These are phyloP conservation scores for Melanerpes formicivorus DNA, from an alignment of 2,113 vertebrate species.

Conservation along the genomic window DNA sequence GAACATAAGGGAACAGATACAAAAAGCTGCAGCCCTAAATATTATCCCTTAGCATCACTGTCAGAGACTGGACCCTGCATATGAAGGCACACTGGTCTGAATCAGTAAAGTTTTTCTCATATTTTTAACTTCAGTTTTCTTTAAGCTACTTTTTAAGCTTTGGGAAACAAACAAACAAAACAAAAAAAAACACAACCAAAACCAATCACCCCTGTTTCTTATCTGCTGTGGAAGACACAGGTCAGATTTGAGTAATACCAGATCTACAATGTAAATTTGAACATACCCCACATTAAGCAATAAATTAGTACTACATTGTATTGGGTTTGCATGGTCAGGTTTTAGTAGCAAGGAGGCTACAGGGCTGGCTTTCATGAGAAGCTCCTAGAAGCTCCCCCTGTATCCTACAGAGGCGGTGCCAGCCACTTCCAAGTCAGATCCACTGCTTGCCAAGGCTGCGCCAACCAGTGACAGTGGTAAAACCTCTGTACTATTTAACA, in stretches of 20 bases:
- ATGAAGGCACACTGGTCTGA: neutral
- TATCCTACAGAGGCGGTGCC: neutral
- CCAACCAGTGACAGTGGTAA: neutral
- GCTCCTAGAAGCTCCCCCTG: neutral
- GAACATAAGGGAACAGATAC: neutral
- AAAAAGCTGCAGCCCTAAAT: neutral
- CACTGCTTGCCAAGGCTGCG: neutral
- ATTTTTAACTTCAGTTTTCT: neutral
- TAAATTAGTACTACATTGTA: neutral
- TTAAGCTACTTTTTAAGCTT: neutral
- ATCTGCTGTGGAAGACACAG: neutral
- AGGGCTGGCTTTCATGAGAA: neutral
- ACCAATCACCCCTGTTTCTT: neutral
- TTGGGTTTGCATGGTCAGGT: neutral
- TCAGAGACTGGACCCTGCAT: accelerated
- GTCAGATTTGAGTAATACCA: neutral
- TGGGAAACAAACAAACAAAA: neutral
- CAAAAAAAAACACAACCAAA: no score
- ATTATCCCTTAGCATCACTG: neutral
- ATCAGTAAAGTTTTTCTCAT: neutral
- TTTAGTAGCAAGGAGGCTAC: neutral
- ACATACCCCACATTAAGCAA: neutral
- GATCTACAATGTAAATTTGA: neutral
- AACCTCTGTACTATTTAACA: neutral
- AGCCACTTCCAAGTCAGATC: neutral